These are phyloP conservation scores for Heliocidaris tuberculata DNA, from an alignment of 35 echinoderm and acorn worm genomes.

Conservation along the genomic window DNA sequence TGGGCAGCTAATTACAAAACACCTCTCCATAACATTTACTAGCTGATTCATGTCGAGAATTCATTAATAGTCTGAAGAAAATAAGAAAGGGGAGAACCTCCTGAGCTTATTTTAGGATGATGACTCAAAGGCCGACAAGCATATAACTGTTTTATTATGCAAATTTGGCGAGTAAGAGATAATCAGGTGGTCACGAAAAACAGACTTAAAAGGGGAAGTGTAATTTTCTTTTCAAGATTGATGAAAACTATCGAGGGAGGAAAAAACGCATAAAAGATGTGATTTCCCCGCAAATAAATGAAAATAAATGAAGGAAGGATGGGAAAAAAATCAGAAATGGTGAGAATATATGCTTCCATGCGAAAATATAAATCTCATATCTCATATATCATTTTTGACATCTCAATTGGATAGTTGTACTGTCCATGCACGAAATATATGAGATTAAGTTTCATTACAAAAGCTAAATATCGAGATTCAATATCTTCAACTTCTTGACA, in stretches of 20 bases:
- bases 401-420: too few species aligned
- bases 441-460: too few species aligned
- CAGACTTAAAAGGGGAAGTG: not conserved
- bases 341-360: too few species aligned
- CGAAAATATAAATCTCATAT: too few species aligned
- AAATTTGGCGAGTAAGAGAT: not conserved
- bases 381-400: too few species aligned
- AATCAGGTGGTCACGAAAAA: not conserved
- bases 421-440: too few species aligned
- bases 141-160: constrained; percentile 7
- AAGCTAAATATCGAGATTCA: too few species aligned
- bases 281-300: too few species aligned
- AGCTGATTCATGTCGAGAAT: not conserved
- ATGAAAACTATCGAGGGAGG: not conserved
- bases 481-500: too few species aligned
- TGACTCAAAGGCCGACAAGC: not conserved
- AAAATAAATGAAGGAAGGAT: too few species aligned
- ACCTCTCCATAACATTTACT: not conserved
- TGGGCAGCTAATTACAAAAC: not conserved
- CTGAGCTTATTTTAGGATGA: not conserved
- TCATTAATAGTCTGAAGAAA: not conserved
- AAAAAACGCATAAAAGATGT: too few species aligned
- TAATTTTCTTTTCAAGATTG: not conserved
- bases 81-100: not conserved
- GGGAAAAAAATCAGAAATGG: too few species aligned